These are phyloP conservation scores for Camponotus floridanus DNA, from an alignment of 1,140 invertebrate species.

Conservation along the genomic window DNA sequence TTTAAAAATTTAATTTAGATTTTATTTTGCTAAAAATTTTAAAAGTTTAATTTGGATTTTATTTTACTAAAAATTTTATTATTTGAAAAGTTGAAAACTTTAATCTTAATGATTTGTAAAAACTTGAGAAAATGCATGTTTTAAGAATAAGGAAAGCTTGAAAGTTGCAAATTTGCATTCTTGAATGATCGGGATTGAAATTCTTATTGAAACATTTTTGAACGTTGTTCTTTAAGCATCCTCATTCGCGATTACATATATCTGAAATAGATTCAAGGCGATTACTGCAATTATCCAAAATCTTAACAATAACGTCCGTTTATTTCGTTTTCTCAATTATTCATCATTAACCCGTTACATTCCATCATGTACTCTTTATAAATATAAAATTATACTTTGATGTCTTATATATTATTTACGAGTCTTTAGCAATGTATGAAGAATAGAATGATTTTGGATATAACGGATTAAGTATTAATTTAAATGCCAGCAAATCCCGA, in stretches of 20 bases:
- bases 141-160: too few relatives aligned
- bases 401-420: neutral
- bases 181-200: neutral
- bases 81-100: neutral
- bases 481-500: slow-evolving; percentile 40
- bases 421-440: neutral
- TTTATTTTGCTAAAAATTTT: neutral
- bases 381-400: neutral
- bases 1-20: neutral
- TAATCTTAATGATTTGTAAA: neutral
- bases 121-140: too few relatives aligned
- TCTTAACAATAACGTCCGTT: slow-evolving; percentile 11
- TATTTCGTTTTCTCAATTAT: neutral
- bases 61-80: neutral
- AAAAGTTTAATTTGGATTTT: neutral
- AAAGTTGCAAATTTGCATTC: neutral
- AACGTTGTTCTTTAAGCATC: neutral
- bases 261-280: too few relatives aligned
- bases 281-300: slow-evolving; percentile 13
- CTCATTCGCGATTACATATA: neutral
- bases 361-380: neutral
- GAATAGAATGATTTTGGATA: neutral
- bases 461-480: slow-evolving; percentile 17
- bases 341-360: slow-evolving; percentile 11
- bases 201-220: neutral